Evolutionary conservation across 2,888 invertebrate species (phyloP), one percentile per base, ranked within the genome.

Genomic region (Trachelus stipa): DNA sequence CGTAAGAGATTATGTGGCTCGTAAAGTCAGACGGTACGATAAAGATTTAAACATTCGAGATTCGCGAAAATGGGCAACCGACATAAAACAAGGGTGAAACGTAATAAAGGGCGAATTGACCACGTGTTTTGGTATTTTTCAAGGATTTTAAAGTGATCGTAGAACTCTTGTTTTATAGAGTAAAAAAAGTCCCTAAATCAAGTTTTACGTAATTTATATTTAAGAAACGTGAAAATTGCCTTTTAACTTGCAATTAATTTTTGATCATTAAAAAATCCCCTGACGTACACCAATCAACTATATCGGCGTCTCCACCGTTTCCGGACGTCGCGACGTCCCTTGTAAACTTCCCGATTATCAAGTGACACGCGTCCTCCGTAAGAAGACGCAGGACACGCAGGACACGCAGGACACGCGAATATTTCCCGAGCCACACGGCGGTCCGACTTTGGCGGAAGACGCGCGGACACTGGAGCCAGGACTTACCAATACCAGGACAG

Each of bases 401-500:
- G 23, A 56, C 56, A 56, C 56, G 40, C 56, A 56, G 56, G 23
- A 56, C 23, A 23, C 23, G 56, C 56, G 56, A 56, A 56, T 56
- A 56, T 23, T 23, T 23, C 9, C 1, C 56, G 56, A 56, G 56
- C 56, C 23, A 85, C 86, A 87, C 88, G 86, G 23, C 87, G 85
- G 88, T 90, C 89, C 88, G 88, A 87, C 89, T 83, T 88, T 90
- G 88, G 91, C 90, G 89, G 86, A 88, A 90, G 91, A 89, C 90
- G 91, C 91, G 90, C 90, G 90, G 89, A 87, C 90, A 91, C 91
- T 91, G 91, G 84, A 85, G 84, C 81, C 84, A 85, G 86, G 85
- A 89, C 86, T 88, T 86, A 82, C 84, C 82, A 83, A 81, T 86
- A 86, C 79, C 77, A 77, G 81, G 81, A 83, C 73, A 37, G 81